Conservation (phyloP, 2,888 invertebrate species). For the Aporophyla lueneburgensis region DNA sequence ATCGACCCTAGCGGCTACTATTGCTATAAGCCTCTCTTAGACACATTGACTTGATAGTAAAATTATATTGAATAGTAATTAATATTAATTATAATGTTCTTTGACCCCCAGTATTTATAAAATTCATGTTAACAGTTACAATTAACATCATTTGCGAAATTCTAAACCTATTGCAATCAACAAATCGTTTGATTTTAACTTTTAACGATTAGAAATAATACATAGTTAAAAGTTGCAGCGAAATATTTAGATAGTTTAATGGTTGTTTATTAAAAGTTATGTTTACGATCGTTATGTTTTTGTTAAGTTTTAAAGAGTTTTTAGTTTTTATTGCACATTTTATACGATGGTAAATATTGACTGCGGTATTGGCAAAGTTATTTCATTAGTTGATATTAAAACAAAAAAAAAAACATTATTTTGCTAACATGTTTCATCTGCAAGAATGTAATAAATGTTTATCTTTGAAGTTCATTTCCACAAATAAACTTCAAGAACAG, state of each 20-base stretch:
- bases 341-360: not conserved
- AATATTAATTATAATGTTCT: not conserved
- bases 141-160: slow-evolving; percentile 10
- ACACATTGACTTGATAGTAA: not conserved
- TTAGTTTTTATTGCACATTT: slow-evolving; percentile 9
- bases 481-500: slow-evolving; percentile 15
- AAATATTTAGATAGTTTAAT: slow-evolving; percentile 22
- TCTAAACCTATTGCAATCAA: not conserved
- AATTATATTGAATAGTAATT: not conserved
- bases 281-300: not conserved
- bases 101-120: not conserved
- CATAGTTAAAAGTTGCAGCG: not conserved
- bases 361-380: not conserved
- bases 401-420: not conserved
- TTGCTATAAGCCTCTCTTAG: no score
- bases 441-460: slow-evolving; percentile 14
- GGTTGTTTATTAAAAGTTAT: slow-evolving; percentile 11
- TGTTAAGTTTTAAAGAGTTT: not conserved
- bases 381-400: not conserved
- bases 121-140: not conserved
- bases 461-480: slow-evolving; percentile 18
- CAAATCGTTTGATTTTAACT: slow-evolving; percentile 9
- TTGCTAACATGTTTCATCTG: not conserved
- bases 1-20: no score
- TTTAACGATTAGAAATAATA: slow-evolving; percentile 3